Evolutionary conservation across 37 sponge, comb jelly and placozoan genomes (phyloP), one percentile per base, ranked within the genome.

Genomic region (Tethya wilhelma): DNA sequence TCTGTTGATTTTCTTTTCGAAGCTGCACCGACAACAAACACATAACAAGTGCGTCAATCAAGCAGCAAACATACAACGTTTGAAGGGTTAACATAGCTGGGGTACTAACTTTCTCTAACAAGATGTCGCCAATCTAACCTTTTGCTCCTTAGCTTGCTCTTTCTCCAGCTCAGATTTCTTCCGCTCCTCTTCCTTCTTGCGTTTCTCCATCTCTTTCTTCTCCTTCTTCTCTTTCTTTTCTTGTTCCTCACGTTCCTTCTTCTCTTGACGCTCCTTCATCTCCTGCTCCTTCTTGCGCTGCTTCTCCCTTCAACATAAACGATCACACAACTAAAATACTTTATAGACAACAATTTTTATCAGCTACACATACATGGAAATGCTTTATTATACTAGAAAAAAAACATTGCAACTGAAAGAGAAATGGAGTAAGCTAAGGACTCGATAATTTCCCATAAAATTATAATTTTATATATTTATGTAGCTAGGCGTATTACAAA

Each of bases 141-240:
- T 74, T 69, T 80, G 75, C 38, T 84, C 81, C 17, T 65, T 57
- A 28, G 60, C 74, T 34, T 74, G 64, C 38, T 79, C 56, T 56
- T 59, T 71, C 79, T 78, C 64, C 60, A 57, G 58, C 29, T 89
- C 84, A 26, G 56, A 30, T 64, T 44, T 64, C 71, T 80, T 72
- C 29, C 36, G 80, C 45, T 75, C 72, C 30, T 80, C 82, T 2
- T 81, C 75, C 32, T 69, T 62, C 70, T 85, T 87, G 23, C 43
- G 69, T 40, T 58, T 74, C 56, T 81, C 73, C 44, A 31, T 75
- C 64, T 80, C 74, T 66, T 44, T 77, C 59, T 67, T 33, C 64
- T 79, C 73, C 56, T 36, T 64, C 66, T 17, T 63, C 86, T 79
- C 77, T 62, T 75, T 60, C 68, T 69, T 81, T 14, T 17, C 38